Conservation (phyloP, 2,113 vertebrate species). For the Sphaerodactylus townsendi region DNA sequence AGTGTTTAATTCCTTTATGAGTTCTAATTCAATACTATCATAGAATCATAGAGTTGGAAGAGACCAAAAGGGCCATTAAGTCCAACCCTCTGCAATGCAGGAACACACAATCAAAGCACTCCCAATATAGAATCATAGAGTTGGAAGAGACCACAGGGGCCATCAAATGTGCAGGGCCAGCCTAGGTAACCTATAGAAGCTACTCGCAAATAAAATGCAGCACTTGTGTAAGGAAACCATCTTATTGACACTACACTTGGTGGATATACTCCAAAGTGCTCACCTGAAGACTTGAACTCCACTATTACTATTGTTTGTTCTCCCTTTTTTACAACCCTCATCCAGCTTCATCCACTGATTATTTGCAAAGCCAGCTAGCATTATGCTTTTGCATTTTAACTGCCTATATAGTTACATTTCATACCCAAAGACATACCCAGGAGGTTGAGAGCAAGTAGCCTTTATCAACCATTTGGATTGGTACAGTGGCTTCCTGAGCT, state of each 20-base stretch:
- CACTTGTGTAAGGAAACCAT: background rate
- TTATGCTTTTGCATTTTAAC: background rate
- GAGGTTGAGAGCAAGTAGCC: background rate
- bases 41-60: too few species aligned
- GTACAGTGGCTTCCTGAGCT: background rate
- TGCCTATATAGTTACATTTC: background rate
- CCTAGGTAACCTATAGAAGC: background rate
- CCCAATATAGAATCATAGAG: too few species aligned
- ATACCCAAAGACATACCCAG: background rate
- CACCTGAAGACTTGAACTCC: background rate
- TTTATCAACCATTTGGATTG: background rate
- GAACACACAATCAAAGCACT: too few species aligned
- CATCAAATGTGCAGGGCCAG: too few species aligned
- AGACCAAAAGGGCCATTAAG: too few species aligned
- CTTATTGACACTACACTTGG: background rate
- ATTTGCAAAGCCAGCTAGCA: background rate
- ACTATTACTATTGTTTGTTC: too few species aligned
- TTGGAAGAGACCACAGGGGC: too few species aligned
- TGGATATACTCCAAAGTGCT: background rate
- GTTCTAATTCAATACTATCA: background rate
- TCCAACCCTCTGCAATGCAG: too few species aligned
- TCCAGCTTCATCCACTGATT: background rate
- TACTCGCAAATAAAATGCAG: background rate
- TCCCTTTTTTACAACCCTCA: background rate
- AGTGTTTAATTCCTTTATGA: too few species aligned